These are phyloP conservation scores for Luidia sarsii DNA, from an alignment of 53 echinoderm and acorn worm species.

Conservation along the genomic window DNA sequence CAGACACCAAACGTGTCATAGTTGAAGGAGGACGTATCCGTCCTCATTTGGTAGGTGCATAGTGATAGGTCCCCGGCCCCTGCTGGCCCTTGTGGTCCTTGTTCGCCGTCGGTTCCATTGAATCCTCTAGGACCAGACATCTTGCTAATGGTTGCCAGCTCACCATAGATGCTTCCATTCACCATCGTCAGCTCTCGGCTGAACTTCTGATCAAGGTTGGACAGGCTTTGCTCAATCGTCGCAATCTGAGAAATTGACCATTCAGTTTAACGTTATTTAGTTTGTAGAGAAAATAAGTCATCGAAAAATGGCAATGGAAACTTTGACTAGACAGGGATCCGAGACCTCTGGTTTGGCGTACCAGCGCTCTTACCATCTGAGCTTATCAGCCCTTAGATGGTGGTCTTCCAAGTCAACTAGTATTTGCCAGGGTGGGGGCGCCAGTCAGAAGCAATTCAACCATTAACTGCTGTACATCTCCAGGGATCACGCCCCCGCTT, in stretches of 20 bases:
- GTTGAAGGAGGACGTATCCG: neutral
- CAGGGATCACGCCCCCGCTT: no score
- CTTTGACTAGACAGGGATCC: no score
- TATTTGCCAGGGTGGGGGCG: no score
- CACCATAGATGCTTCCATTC: constrained; percentile 65
- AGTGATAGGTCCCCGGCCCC: constrained; percentile 63
- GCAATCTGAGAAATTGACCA: constrained; percentile 30
- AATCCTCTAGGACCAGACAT: constrained; percentile 78
- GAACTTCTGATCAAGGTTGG: constrained; percentile 7
- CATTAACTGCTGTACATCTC: no score
- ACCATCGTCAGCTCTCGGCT: constrained; percentile 12
- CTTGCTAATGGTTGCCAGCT: constrained; percentile 74
- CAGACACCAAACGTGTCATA: neutral
- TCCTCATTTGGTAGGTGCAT: constrained; percentile 43
- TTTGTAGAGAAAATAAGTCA: no score
- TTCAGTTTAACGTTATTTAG: no score
- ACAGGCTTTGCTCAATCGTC: constrained; percentile 32
- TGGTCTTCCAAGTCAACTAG: no score
- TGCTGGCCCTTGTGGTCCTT: constrained; percentile 10
- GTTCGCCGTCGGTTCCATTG: constrained; percentile 70
- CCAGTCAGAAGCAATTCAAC: no score
- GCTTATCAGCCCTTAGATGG: no score
- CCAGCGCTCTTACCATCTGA: no score
- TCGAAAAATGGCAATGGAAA: no score
- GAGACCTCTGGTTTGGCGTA: no score